These are phyloP conservation scores for Eupelmus urozonus DNA, from an alignment of 2,888 invertebrate species.

Conservation along the genomic window DNA sequence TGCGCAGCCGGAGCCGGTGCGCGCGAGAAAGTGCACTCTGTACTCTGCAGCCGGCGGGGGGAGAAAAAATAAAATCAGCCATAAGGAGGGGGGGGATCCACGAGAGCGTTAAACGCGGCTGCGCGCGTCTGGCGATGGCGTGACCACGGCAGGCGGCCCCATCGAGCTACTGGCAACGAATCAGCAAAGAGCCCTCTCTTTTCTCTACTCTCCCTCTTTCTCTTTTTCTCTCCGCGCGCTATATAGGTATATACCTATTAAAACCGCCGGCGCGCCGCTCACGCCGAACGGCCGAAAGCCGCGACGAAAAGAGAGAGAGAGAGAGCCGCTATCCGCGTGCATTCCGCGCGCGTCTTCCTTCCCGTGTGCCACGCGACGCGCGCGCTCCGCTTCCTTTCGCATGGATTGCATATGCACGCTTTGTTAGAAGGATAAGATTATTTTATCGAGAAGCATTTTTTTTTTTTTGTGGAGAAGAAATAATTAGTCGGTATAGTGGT, in stretches of 20 bases:
- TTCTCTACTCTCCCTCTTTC: too few relatives aligned
- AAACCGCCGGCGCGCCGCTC: neutral
- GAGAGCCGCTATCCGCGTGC: conserved; percentile 43
- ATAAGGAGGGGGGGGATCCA: too few relatives aligned
- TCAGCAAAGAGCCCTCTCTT: conserved; percentile 4
- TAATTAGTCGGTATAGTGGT: too few relatives aligned
- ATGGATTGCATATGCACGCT: too few relatives aligned
- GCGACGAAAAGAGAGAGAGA: conserved; percentile 2
- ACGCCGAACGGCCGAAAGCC: neutral
- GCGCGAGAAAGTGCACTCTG: conserved; percentile 23
- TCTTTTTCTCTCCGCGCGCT: too few relatives aligned
- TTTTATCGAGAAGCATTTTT: too few relatives aligned
- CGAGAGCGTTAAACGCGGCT: too few relatives aligned
- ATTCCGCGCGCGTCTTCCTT: conserved; percentile 26
- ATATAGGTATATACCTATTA: too few relatives aligned
- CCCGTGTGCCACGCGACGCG: neutral
- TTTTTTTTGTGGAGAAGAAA: too few relatives aligned
- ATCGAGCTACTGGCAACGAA: conserved; percentile 51
- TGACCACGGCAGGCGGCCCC: conserved; percentile 59
- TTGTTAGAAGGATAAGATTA: too few relatives aligned
- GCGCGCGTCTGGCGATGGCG: conserved; percentile 63
- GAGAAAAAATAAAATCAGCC: too few relatives aligned
- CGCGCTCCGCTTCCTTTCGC: neutral
- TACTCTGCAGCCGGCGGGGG: too few relatives aligned
- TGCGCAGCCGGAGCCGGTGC: neutral